phyloP scores from a whole-genome alignment of 2,888 invertebrate genomes.

The Argynnis bischoffii region DNA sequence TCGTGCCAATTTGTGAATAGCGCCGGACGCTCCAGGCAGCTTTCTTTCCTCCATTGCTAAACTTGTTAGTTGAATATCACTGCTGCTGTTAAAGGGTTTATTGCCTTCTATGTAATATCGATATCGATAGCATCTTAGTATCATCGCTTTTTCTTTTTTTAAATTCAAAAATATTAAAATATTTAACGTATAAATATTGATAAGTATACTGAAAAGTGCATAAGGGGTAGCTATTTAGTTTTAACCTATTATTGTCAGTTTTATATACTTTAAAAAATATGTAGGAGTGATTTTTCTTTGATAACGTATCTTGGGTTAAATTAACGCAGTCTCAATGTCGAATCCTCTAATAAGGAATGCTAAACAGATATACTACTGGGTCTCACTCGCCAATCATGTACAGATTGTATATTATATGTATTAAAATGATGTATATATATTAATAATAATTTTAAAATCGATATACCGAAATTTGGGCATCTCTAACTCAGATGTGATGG shows the following conservation, averaged over 20 bases:
- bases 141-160: background rate
- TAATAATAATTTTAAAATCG: slow-evolving; percentile 6
- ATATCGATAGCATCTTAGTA: slow-evolving; percentile 51
- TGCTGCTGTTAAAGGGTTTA: slow-evolving; percentile 64
- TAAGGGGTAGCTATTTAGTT: no score
- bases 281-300: no score
- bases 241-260: no score
- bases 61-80: slow-evolving; percentile 78
- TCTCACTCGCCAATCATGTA: background rate
- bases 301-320: no score
- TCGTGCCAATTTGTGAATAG: slow-evolving; percentile 82
- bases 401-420: no score
- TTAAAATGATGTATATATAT: no score
- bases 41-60: slow-evolving; percentile 79
- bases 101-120: slow-evolving; percentile 42
- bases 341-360: no score
- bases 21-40: slow-evolving; percentile 76
- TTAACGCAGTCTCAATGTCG: no score
- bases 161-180: background rate
- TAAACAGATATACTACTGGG: no score
- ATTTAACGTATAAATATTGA: background rate
- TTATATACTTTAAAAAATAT: no score
- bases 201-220: no score
- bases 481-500: slow-evolving; percentile 60
- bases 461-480: slow-evolving; percentile 25